Evolutionary conservation across 2,113 vertebrate genomes (phyloP).

Genomic region (Anguilla japonica): DNA sequence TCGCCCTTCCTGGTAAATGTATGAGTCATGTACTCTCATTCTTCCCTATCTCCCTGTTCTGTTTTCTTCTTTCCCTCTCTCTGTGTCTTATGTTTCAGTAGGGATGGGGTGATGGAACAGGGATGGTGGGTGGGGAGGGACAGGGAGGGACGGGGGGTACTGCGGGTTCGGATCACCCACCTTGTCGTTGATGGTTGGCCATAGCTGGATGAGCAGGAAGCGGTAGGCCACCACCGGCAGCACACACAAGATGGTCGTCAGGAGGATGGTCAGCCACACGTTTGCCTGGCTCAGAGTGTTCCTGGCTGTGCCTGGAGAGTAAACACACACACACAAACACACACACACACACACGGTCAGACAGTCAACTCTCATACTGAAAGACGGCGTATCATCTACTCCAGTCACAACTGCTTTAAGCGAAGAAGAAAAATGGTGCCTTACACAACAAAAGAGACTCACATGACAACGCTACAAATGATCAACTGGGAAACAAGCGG

Average conservation of each 20-base stretch:
- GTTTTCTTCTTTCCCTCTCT: too few species aligned
- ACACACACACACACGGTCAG: slow-evolving; percentile 17
- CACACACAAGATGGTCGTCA: slow-evolving; percentile 81
- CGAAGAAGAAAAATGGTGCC: neutral
- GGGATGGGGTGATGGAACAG: neutral
- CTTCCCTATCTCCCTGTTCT: neutral
- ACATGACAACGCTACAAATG: neutral
- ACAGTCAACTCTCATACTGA: neutral
- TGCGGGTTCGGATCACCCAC: slow-evolving; percentile 58
- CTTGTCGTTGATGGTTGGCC: slow-evolving; percentile 80
- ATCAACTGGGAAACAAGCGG: neutral
- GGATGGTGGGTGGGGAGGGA: neutral
- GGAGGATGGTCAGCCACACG: slow-evolving; percentile 82
- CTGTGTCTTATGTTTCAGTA: neutral
- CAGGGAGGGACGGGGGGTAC: neutral
- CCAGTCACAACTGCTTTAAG: neutral
- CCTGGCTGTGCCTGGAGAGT: slow-evolving; percentile 77
- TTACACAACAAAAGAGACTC: neutral
- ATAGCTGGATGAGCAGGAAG: slow-evolving; percentile 77
- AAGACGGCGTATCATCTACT: neutral
- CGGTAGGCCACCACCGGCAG: slow-evolving; percentile 78
- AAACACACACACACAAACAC: slow-evolving; percentile 31
- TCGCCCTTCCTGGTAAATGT: neutral
- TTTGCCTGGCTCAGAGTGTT: slow-evolving; percentile 82
- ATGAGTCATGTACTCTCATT: neutral